Evolutionary conservation across 2,888 invertebrate genomes (phyloP).

Genomic region (Mamestra brassicae): DNA sequence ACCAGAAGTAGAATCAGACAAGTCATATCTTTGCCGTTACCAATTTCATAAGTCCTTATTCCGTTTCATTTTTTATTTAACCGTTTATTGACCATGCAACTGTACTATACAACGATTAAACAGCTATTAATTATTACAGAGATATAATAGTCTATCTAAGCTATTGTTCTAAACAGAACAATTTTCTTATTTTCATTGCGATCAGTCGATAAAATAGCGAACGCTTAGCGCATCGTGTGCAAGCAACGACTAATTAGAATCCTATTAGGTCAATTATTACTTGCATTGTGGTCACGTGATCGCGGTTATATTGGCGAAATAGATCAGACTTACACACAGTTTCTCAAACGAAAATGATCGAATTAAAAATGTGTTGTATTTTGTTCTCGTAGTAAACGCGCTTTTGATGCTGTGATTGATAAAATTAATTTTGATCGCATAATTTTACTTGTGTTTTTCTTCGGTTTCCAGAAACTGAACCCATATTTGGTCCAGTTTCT

Average conservation of each 20-base stretch:
- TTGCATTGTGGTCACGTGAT: slow-evolving; percentile 30
- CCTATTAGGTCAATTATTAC: slow-evolving; percentile 23
- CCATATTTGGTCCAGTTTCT: too few relatives aligned
- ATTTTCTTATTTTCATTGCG: slow-evolving; percentile 52
- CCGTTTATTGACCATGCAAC: slow-evolving; percentile 30
- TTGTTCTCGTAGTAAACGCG: background rate
- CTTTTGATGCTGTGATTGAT: background rate
- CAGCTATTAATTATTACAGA: slow-evolving; percentile 20
- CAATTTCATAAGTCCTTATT: slow-evolving; percentile 21
- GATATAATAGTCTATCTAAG: slow-evolving; percentile 25
- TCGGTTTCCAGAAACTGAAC: too few relatives aligned
- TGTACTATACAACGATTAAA: slow-evolving; percentile 24
- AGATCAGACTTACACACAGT: slow-evolving; percentile 1
- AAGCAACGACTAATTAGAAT: slow-evolving; percentile 40
- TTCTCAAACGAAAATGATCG: background rate
- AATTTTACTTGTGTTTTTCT: too few relatives aligned
- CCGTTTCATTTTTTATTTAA: slow-evolving; percentile 8
- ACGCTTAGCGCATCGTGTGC: slow-evolving; percentile 25
- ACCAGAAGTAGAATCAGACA: slow-evolving; percentile 33
- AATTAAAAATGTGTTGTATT: background rate
- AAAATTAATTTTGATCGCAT: background rate
- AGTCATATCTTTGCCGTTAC: background rate
- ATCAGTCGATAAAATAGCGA: slow-evolving; percentile 33
- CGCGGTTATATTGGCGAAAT: slow-evolving; percentile 18
- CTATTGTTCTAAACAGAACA: slow-evolving; percentile 49